Base-by-base conservation (phyloP, 2,113 vertebrate genomes). In the Probosciger aterrimus region DNA sequence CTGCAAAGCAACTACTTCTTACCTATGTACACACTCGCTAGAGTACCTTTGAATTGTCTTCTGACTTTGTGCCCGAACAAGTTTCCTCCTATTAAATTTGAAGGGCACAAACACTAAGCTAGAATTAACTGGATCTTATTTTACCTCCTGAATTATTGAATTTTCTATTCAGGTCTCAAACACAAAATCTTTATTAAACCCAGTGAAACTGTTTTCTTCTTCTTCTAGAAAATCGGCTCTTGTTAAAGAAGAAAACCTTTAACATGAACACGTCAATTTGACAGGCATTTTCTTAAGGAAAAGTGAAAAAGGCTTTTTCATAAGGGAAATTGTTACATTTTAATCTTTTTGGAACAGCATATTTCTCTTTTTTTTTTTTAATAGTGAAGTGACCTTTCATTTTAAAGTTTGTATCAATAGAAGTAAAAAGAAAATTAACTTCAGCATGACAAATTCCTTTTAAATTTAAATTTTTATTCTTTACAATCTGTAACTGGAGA, bases 101-200 rank as follows among this genome's bases (percentile, higher is more conserved):
- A 93, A 88, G 68, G 68, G 30, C 64, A 74, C 18, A 90, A 75
- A 6, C 16, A 30, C 46, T 46, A 90, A 77, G 43, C 11, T 53
- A 67, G 92, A 82, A 86, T 88, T 90, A 94, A 53, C 53, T 77
- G 27, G 30, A 49, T 74, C 79, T 90, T 74, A 46, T 91, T 96
- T 88, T 86, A 80, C 12, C 27, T 88, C 5, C n/a, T 90, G 68
- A 91, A 95, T 92, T 88, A 93, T 60, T 86, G 55, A 96, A 65
- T 77, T 94, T 96, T 83, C 71, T 82, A 63, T 88, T 47, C 78
- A 25, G 60, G 33, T 49, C 39, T 91, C 75, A 83, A 95, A 88
- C 37, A 80, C 16, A 85, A 87, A 82, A 43, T 59, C 33, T 85
- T 90, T 88, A 74, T 82, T 88, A 74, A n/a, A 74, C 50, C 7